Base-by-base conservation (phyloP, 2,888 invertebrate species). In the Fragum whitleyi region DNA sequence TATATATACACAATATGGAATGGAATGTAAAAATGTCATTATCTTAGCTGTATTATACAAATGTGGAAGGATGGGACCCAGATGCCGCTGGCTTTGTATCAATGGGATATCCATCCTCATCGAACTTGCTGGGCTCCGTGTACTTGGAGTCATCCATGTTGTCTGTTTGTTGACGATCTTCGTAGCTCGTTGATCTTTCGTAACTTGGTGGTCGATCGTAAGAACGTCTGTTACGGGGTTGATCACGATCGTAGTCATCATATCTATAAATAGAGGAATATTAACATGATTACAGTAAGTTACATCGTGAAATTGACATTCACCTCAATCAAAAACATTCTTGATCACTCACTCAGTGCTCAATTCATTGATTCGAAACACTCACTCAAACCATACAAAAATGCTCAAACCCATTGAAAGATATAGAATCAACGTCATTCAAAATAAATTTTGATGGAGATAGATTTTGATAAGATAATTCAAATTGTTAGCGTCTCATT, bases 91-190 rank as follows among this genome's bases (percentile, higher is more conserved):
- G 69, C 16, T 47, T 36, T 7, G 55, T 57, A 29, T 85, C 81
- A 11, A 83, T 72, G 0, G 89, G 91, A 21, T 72, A 74, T 6
- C 91, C 91, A 53, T 87, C 82, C 5, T 69, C 74, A 61, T 91
- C 91, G 85, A 91, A 91, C 75, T 89, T 90, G 69, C 74, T 72
- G 23, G 91, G 88, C 61, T 91, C 90, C 9, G 77, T 69, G 16
- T 73, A 59, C 32, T 88, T 84, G 6, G 83, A 83, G 23, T 81
- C 75, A 9, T 78, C 72, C 9, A 65, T 51, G 29, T 72, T 77
- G 19, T 67, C 80, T 21, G 79, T 71, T 23, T 86, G 67, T 32
- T 72, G 47, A n/a, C 32, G 68, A 29, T 61, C 68, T 36, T n/a
- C 72, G 26, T 67, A 67, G 28, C 77, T 77, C 7, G 29, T 26